Base-by-base conservation (phyloP, 1,140 invertebrate genomes). In the Limonius californicus region DNA sequence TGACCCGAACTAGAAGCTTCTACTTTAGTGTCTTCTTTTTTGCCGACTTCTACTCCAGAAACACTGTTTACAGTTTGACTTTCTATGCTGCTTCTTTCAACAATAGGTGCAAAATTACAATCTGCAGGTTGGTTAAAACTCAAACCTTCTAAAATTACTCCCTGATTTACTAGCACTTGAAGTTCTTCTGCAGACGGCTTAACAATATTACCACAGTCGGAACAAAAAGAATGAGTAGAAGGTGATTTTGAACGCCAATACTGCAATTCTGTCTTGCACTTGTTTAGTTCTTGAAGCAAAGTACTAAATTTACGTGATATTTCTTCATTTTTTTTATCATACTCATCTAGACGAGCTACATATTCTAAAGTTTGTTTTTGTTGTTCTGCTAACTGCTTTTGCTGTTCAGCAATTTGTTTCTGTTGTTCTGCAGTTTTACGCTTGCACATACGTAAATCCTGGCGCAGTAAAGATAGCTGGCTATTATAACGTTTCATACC, bases 251-350 rank as follows among this genome's bases (percentile, higher is more conserved):
- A 92, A 42, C 91, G 84, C 89, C 90, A 92, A 77, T 92, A 94
- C 78, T 94, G 91, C 61, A 93, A 76, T 74, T 93, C 91, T 23
- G 90, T 94, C 78, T 93, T 92, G 76, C 91, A 94, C 72, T 92
- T 92, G 77, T 92, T 93, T 67, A 93, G 80, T 77, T 94, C 91
- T 85, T 93, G 90, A 66, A 94, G 79, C 56, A 94, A 79, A 63
- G 90, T 92, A 70, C 90, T 91, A 75, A 93, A 92, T 79, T 94
- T 94, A 21, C 89, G 82, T 35, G 89, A 88, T 19, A 88, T 92
- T 74, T 93, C 90, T 69, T 94, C 91, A 76, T 91, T 91, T 73
- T 94, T 94, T 73, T 93, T 93, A 67, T 93, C 91, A 70, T 91
- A 89, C 68, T 94, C 91, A 69, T 94, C 91, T 43, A 93, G 80